Percentiles rank a stretch among this genome's conserved stretches.
phyloP scores from a whole-genome alignment of 1,140 invertebrate species.

The Drosophila grimshawi region DNA sequence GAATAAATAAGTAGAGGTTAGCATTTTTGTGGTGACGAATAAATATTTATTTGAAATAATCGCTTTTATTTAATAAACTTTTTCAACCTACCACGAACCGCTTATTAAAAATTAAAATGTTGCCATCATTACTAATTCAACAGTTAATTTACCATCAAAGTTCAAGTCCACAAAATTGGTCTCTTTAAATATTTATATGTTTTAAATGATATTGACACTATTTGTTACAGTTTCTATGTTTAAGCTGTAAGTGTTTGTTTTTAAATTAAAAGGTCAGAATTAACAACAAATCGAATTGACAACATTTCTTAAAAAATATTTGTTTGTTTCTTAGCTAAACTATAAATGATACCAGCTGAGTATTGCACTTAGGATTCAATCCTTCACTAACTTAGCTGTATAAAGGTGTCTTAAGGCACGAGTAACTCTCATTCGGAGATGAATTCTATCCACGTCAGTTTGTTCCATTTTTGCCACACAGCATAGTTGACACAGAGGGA shows the following conservation, averaged over 20 bases:
- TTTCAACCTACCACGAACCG: neutral
- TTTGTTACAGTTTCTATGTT: too few relatives aligned
- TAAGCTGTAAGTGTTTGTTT: too few relatives aligned
- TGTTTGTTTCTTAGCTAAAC: too few relatives aligned
- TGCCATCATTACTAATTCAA: too few relatives aligned
- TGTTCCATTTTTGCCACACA: constrained; percentile 15
- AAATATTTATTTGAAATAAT: neutral
- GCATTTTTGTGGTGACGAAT: neutral
- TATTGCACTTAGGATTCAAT: neutral
- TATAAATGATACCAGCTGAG: too few relatives aligned
- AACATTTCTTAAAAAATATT: too few relatives aligned
- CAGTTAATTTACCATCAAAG: too few relatives aligned
- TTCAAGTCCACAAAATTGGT: too few relatives aligned
- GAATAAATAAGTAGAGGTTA: neutral
- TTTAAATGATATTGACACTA: too few relatives aligned
- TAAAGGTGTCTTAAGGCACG: constrained; percentile 1
- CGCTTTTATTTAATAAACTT: neutral
- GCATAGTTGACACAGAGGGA: constrained; percentile 2
- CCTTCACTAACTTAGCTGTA: constrained; percentile 8
- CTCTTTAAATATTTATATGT: too few relatives aligned
- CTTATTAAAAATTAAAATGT: neutral
- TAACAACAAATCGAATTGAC: too few relatives aligned
- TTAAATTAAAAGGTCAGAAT: too few relatives aligned
- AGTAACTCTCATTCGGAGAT: neutral
- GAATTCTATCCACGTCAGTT: constrained; percentile 18